These are phyloP conservation scores for Ernsta delagoae DNA, from an alignment of 2,888 invertebrate genomes.

Conservation along the genomic window DNA sequence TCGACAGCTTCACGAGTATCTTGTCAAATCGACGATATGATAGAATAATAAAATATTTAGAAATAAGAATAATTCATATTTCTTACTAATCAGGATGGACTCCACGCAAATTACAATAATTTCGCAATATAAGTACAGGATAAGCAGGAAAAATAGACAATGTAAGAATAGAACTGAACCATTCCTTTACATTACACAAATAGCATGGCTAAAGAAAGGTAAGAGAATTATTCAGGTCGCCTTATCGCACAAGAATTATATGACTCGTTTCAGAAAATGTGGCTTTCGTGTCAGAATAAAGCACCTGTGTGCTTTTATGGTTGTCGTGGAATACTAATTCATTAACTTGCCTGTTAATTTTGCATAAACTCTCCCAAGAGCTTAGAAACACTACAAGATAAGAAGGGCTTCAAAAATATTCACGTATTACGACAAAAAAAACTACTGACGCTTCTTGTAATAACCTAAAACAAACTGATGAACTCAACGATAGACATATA, in stretches of 20 bases:
- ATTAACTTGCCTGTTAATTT: not conserved
- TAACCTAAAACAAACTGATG: not conserved
- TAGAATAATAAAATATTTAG: too few species aligned
- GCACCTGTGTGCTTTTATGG: constrained; percentile 5
- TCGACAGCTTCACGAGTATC: too few species aligned
- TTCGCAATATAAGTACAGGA: too few species aligned
- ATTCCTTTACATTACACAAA: not conserved
- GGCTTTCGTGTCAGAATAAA: constrained; percentile 20
- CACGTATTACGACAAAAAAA: too few species aligned
- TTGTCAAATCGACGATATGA: too few species aligned
- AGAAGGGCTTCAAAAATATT: not conserved
- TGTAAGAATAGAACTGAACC: too few species aligned
- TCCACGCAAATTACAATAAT: too few species aligned
- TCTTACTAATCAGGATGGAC: too few species aligned
- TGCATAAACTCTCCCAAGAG: not conserved
- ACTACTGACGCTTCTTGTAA: not conserved
- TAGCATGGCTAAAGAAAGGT: not conserved
- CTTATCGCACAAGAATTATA: constrained; percentile 23
- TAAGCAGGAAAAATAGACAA: too few species aligned
- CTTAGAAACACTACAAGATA: not conserved
- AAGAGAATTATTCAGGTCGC: constrained; percentile 20
- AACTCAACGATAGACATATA: not conserved
- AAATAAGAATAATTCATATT: too few species aligned
- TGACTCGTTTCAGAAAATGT: constrained; percentile 26
- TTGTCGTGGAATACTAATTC: constrained; percentile 10